These are phyloP conservation scores for Sylvia atricapilla DNA, from an alignment of 2,113 vertebrate genomes.

Conservation along the genomic window DNA sequence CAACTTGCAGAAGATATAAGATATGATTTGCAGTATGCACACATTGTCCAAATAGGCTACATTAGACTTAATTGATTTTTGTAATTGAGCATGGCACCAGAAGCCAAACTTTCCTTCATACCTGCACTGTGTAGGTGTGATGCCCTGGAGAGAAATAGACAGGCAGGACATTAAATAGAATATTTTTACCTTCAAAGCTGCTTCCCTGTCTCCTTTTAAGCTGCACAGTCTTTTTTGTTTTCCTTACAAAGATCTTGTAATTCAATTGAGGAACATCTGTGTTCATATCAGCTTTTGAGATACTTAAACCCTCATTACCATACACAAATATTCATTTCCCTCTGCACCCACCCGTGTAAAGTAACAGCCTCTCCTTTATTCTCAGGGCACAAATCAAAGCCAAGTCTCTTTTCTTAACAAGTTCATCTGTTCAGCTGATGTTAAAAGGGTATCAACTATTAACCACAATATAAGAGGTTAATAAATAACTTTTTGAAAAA, in stretches of 20 bases:
- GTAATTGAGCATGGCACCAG: background rate
- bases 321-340: background rate
- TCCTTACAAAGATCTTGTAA: background rate
- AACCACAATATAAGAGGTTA: background rate
- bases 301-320: background rate
- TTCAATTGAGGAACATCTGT: background rate
- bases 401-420: background rate
- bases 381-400: background rate
- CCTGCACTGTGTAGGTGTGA: background rate
- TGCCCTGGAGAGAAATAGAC: constrained; percentile 29
- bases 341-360: background rate
- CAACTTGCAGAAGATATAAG: background rate
- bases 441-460: background rate
- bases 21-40: background rate
- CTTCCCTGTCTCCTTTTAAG: constrained; percentile 4
- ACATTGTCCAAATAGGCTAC: background rate
- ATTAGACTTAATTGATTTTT: background rate
- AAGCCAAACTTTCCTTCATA: background rate
- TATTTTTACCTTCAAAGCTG: constrained; percentile 41
- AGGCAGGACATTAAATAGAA: constrained; percentile 30
- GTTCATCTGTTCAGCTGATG: background rate
- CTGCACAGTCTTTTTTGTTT: background rate
- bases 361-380: background rate
- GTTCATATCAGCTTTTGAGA: background rate
- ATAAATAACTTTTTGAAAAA: background rate